Evolutionary conservation across 2,113 vertebrate species (phyloP).

Genomic region (Gopherus flavomarginatus): DNA sequence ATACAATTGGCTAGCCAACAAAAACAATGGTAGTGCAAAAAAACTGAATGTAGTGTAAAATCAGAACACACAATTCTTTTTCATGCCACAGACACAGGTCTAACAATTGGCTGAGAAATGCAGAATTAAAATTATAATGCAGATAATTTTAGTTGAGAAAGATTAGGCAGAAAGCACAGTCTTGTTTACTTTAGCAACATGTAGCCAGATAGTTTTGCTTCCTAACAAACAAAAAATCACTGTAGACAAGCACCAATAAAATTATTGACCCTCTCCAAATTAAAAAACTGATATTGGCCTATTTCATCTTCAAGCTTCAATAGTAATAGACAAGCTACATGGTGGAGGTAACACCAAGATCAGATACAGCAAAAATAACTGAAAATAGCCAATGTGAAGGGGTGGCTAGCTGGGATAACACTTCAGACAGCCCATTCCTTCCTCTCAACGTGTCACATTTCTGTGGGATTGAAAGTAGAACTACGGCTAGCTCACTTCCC

Average conservation of each 20-base stretch:
- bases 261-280: background rate
- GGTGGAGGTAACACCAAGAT: background rate
- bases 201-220: background rate
- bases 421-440: background rate
- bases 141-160: background rate
- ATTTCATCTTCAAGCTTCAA: background rate
- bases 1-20: background rate
- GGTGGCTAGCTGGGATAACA: background rate
- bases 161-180: background rate
- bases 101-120: background rate
- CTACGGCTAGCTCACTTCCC: background rate
- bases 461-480: accelerated
- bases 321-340: background rate
- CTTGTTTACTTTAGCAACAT: background rate
- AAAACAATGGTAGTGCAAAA: background rate
- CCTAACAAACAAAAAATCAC: background rate
- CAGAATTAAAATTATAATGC: background rate
- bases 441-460: background rate
- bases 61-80: background rate
- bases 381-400: background rate
- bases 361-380: background rate
- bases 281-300: background rate
- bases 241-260: background rate
- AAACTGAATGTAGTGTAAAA: background rate
- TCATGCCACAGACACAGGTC: background rate